Conservation (phyloP, 2,888 invertebrate genomes). For the Sepiola atlantica region DNA sequence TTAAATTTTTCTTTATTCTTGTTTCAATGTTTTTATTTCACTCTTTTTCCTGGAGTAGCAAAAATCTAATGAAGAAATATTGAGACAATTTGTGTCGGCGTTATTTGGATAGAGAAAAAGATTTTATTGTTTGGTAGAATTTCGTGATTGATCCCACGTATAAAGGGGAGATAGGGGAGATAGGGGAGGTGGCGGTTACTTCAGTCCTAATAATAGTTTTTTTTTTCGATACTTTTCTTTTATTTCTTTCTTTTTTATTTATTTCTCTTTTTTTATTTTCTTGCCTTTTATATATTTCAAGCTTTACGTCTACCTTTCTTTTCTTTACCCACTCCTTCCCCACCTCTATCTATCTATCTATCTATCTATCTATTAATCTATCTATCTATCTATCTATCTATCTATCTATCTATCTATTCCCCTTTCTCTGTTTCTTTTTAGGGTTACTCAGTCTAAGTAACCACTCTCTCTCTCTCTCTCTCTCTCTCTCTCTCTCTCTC, state of each 20-base stretch:
- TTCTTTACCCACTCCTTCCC: neutral
- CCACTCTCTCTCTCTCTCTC: neutral
- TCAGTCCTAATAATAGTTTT: neutral
- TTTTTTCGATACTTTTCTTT: too few relatives aligned
- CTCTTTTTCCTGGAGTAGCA: neutral
- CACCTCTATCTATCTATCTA: too few relatives aligned
- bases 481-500: neutral
- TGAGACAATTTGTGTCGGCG: neutral
- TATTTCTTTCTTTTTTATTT: too few relatives aligned
- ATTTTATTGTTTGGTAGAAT: neutral
- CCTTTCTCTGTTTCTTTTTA: neutral
- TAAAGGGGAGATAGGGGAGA: neutral
- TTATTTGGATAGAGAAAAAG: neutral
- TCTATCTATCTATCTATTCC: too few relatives aligned
- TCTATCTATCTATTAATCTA: too few relatives aligned
- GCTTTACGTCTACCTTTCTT: neutral
- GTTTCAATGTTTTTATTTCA: neutral
- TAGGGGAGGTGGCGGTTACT: neutral
- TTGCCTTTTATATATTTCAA: neutral
- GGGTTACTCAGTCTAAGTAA: neutral
- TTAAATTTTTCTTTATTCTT: neutral
- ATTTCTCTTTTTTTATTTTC: too few relatives aligned
- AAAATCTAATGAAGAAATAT: constrained; percentile 19
- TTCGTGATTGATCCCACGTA: neutral
- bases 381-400: too few relatives aligned